Evolutionary conservation across 2,888 invertebrate species (phyloP).

Genomic region (Amphipyra berbera): DNA sequence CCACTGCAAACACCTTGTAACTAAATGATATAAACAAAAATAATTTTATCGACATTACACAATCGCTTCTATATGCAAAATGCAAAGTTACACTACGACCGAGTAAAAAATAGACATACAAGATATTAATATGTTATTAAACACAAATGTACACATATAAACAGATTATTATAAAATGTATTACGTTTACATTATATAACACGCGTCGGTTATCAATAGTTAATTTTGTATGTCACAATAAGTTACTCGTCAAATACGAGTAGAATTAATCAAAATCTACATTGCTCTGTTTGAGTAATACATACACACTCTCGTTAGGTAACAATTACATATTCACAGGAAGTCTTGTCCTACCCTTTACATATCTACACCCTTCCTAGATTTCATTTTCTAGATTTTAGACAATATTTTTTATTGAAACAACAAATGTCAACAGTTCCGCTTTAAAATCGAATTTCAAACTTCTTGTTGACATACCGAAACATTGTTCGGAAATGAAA

Average conservation of each 20-base stretch:
- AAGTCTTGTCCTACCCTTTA: too few relatives aligned
- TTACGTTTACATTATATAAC: conserved; percentile 4
- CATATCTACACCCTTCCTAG: too few relatives aligned
- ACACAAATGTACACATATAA: conserved; percentile 22
- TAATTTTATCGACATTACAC: conserved; percentile 25
- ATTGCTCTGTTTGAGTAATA: too few relatives aligned
- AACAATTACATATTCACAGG: too few relatives aligned
- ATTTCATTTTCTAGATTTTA: too few relatives aligned
- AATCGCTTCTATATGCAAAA: conserved; percentile 36
- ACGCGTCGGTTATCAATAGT: conserved; percentile 28
- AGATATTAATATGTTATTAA: conserved; percentile 24
- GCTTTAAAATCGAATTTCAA: too few relatives aligned
- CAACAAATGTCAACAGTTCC: too few relatives aligned
- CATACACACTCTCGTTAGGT: too few relatives aligned
- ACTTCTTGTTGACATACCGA: too few relatives aligned
- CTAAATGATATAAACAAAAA: conserved; percentile 12
- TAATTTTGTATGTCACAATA: conserved; percentile 33
- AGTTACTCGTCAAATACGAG: neutral
- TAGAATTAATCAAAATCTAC: neutral
- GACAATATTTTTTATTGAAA: too few relatives aligned
- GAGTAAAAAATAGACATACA: conserved; percentile 35
- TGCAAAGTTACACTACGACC: conserved; percentile 57
- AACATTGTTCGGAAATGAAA: too few relatives aligned
- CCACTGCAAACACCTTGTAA: conserved; percentile 31
- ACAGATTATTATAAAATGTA: conserved; percentile 15